Evolutionary conservation across 30 jellyfish, hydroid and myxozoan genomes (phyloP).

Genomic region (Turritopsis rubra): DNA sequence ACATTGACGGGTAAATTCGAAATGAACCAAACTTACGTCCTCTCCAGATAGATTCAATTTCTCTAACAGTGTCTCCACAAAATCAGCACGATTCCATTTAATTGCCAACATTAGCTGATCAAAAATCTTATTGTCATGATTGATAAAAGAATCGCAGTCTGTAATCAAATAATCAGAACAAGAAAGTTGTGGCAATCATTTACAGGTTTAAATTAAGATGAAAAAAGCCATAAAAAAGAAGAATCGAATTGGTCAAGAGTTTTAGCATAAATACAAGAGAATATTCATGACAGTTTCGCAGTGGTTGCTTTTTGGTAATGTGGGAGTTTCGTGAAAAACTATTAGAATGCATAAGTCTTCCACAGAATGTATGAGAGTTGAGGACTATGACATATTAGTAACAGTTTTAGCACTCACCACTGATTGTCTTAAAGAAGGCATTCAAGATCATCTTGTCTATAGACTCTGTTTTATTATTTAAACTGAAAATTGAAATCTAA

Average conservation of each 20-base stretch:
- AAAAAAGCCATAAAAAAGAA: too few relatives aligned
- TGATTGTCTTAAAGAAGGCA: neutral
- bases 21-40: too few relatives aligned
- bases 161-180: neutral
- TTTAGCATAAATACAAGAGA: too few relatives aligned
- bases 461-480: neutral
- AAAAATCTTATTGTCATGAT: neutral
- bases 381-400: too few relatives aligned
- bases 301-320: too few relatives aligned
- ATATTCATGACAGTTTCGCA: too few relatives aligned
- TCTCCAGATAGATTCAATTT: neutral
- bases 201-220: too few relatives aligned
- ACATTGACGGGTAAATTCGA: too few relatives aligned
- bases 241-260: too few relatives aligned
- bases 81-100: slow-evolving; percentile 15
- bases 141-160: neutral
- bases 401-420: neutral
- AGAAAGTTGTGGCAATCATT: neutral
- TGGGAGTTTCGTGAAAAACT: too few relatives aligned
- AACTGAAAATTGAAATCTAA: neutral
- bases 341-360: too few relatives aligned
- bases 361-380: too few relatives aligned
- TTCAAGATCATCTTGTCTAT: neutral
- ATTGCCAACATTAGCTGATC: slow-evolving; percentile 1
- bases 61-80: slow-evolving; percentile 1